Conservation (phyloP, 2,113 vertebrate species). For the Chionis minor region DNA sequence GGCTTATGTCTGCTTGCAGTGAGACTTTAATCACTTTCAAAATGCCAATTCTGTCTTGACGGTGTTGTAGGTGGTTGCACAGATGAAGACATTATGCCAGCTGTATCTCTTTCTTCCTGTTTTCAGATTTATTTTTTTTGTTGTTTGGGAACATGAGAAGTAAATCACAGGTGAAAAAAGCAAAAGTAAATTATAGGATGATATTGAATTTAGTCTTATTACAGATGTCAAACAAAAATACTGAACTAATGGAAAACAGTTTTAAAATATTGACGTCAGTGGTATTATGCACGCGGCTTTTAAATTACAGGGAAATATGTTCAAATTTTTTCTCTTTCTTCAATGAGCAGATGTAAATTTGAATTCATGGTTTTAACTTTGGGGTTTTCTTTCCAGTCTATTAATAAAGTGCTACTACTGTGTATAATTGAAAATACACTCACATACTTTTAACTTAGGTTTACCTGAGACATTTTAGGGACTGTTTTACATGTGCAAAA, state of each 20-base stretch:
- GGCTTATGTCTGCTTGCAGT: neutral
- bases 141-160: neutral
- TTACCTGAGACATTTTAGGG: neutral
- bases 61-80: neutral
- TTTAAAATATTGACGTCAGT: neutral
- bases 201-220: neutral
- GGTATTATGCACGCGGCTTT: neutral
- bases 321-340: neutral
- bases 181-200: neutral
- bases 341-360: neutral
- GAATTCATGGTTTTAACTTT: neutral
- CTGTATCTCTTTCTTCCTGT: neutral
- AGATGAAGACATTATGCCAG: neutral
- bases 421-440: neutral
- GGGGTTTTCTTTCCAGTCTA: accelerated
- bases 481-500: neutral
- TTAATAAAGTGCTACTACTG: neutral
- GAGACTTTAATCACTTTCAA: neutral
- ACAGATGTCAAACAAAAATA: neutral
- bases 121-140: neutral
- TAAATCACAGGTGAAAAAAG: neutral
- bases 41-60: neutral
- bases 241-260: neutral
- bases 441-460: neutral
- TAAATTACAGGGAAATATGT: neutral